Conservation (phyloP, 35 echinoderm and acorn worm species). For the Apostichopus californicus region DNA sequence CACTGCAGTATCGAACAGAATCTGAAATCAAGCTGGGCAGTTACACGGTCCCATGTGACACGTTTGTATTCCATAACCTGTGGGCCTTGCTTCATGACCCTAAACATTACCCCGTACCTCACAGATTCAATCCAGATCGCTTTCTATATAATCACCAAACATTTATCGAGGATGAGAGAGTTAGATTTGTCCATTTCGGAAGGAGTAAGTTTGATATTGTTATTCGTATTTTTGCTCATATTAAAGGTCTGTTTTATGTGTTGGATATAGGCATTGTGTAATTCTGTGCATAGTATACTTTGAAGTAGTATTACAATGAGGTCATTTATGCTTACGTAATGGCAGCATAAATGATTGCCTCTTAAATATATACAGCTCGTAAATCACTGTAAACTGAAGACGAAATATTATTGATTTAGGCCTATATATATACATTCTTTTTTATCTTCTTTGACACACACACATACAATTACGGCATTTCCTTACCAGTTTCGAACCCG, state of each 20-base stretch:
- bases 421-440: too few relatives aligned
- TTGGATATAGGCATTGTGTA: too few relatives aligned
- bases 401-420: too few relatives aligned
- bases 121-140: constrained; percentile 53
- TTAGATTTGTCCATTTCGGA: constrained; percentile 46
- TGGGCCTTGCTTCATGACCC: constrained; percentile 50
- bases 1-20: constrained; percentile 42
- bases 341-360: too few relatives aligned
- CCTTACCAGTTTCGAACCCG: too few relatives aligned
- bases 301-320: too few relatives aligned
- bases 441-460: too few relatives aligned
- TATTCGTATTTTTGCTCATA: background rate
- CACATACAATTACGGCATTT: too few relatives aligned
- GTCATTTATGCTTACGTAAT: too few relatives aligned
- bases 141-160: constrained; percentile 32
- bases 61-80: constrained; percentile 46
- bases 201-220: background rate
- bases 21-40: background rate
- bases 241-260: background rate
- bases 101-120: constrained; percentile 19
- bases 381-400: too few relatives aligned
- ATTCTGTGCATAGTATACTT: too few relatives aligned
- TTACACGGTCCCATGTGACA: constrained; percentile 20
- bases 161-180: constrained; percentile 29
- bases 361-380: too few relatives aligned